Evolutionary conservation across 2,113 vertebrate genomes (phyloP).

Genomic region (Larimichthys polyactis): DNA sequence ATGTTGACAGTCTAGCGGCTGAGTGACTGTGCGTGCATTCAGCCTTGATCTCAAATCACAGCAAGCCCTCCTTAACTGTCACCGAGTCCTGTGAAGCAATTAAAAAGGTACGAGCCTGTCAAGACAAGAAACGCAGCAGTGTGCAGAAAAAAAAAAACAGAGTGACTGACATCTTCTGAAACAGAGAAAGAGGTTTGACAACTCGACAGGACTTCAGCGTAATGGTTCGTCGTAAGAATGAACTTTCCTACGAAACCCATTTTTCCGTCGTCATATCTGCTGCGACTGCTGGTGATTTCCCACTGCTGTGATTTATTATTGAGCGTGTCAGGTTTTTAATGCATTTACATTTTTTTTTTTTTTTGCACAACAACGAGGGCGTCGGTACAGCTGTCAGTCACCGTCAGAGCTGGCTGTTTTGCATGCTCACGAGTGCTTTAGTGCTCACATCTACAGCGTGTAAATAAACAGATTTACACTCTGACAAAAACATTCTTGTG

Average conservation of each 20-base stretch:
- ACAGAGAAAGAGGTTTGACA: constrained; percentile 37
- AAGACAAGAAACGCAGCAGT: constrained; percentile 14
- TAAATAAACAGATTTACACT: constrained; percentile 62
- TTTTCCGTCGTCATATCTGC: constrained; percentile 48
- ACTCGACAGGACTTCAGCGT: constrained; percentile 19
- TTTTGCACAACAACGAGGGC: constrained; percentile 46
- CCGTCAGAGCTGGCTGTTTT: background rate
- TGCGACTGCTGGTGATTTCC: constrained; percentile 54
- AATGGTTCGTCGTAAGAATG: constrained; percentile 23
- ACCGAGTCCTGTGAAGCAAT: constrained; percentile 13
- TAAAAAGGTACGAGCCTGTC: constrained; percentile 31
- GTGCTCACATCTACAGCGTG: constrained; percentile 58
- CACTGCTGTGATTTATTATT: constrained; percentile 56
- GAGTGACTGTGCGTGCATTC: constrained; percentile 19
- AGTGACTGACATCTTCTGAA: constrained; percentile 36
- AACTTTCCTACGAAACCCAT: constrained; percentile 42
- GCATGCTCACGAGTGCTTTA: constrained; percentile 22
- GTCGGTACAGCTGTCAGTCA: constrained; percentile 52
- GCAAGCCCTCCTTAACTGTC: constrained; percentile 37
- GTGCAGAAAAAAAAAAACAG: constrained; percentile 15
- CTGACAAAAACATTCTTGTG: constrained; percentile 66
- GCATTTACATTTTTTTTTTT: constrained; percentile 43
- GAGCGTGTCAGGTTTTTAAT: constrained; percentile 47
- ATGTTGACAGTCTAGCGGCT: constrained; percentile 60
- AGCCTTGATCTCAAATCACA: constrained; percentile 47